These are phyloP conservation scores for Drosophila subpulchrella DNA, from an alignment of 1,140 invertebrate species.

Conservation along the genomic window DNA sequence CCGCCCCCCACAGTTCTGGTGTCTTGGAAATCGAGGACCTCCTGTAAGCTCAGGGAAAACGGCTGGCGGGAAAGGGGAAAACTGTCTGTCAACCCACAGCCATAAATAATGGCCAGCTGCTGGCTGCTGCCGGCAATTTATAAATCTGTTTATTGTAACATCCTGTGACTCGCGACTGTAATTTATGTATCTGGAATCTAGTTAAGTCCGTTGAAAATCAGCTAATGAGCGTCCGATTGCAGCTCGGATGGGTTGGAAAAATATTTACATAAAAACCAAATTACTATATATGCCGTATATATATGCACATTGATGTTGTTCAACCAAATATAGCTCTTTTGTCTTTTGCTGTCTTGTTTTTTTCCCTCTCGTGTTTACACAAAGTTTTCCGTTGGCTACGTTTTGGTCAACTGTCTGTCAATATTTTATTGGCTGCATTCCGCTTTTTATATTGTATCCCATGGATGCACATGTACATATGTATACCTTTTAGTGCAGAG, in stretches of 20 bases:
- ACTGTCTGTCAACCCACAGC: constrained; percentile 46
- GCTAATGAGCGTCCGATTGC: constrained; percentile 53
- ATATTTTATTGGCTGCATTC: constrained; percentile 59
- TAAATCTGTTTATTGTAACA: constrained; percentile 51
- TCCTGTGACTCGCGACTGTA: constrained; percentile 26
- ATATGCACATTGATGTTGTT: constrained; percentile 7
- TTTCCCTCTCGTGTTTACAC: constrained; percentile 37
- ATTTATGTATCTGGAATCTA: constrained; percentile 49
- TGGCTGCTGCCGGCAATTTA: constrained; percentile 34
- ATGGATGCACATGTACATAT: not conserved
- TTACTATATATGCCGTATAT: not conserved
- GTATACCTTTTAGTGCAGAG: not conserved
- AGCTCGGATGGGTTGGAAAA: not conserved
- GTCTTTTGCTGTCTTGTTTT: not conserved
- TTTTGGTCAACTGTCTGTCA: constrained; percentile 52
- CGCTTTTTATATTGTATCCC: constrained; percentile 36
- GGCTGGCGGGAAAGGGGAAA: not conserved
- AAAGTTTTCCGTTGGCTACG: constrained; percentile 28
- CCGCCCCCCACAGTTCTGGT: not conserved
- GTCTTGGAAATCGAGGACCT: not conserved
- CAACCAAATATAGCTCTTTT: not conserved
- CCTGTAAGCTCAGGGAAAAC: not conserved
- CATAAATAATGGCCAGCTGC: constrained; percentile 51
- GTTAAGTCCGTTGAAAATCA: constrained; percentile 22
- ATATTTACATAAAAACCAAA: not conserved